These are phyloP conservation scores for Ferrisia virgata DNA, from an alignment of 2,888 invertebrate species.

Conservation along the genomic window DNA sequence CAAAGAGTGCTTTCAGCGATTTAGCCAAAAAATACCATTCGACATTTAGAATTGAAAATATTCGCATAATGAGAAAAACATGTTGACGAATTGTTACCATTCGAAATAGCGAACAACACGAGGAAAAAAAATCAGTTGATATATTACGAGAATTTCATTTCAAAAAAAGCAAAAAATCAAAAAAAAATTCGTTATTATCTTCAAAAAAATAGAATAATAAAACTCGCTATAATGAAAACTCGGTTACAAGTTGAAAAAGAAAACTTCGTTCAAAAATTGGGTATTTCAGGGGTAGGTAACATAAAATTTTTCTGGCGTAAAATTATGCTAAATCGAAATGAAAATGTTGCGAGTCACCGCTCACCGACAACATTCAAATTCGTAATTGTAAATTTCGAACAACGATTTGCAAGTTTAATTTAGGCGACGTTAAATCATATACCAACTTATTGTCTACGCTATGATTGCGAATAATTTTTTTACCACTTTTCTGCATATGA, in stretches of 20 bases:
- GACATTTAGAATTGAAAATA: neutral
- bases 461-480: neutral
- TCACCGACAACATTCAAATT: slow-evolving; percentile 1
- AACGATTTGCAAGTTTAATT: slow-evolving; percentile 16
- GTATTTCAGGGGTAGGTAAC: slow-evolving; percentile 24
- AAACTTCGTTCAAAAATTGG: slow-evolving; percentile 13
- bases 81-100: neutral
- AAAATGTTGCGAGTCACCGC: neutral
- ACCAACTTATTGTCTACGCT: neutral
- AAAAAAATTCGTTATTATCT: slow-evolving; percentile 21
- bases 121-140: neutral
- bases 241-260: slow-evolving; percentile 27
- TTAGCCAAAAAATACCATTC: neutral
- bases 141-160: neutral
- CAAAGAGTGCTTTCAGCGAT: neutral
- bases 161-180: neutral
- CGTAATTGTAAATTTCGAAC: neutral
- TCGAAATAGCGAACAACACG: neutral
- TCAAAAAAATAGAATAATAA: slow-evolving; percentile 29
- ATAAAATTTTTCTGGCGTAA: slow-evolving; percentile 17
- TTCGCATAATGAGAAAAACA: neutral
- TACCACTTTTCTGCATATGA: neutral
- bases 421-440: neutral
- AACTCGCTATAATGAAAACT: slow-evolving; percentile 22
- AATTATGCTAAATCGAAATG: slow-evolving; percentile 7